These are phyloP conservation scores for Cathartes aura DNA, from an alignment of 2,113 vertebrate genomes.

Conservation along the genomic window DNA sequence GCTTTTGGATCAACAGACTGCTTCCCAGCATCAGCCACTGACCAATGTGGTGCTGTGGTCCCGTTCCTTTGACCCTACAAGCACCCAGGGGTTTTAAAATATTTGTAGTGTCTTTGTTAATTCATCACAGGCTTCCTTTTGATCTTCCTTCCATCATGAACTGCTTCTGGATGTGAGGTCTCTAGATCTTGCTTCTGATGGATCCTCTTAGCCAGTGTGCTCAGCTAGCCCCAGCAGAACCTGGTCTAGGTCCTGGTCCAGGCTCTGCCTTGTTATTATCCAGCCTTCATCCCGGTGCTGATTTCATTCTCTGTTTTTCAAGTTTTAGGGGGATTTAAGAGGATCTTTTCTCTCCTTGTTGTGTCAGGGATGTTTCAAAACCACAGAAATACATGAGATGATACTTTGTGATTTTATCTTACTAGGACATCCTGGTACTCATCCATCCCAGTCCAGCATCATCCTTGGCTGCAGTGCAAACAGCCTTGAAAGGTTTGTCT, in stretches of 20 bases:
- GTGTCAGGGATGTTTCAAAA: neutral
- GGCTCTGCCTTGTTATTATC: neutral
- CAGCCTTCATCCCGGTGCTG: neutral
- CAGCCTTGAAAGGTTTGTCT: neutral
- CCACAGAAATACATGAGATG: neutral
- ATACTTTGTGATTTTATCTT: neutral
- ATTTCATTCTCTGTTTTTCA: neutral
- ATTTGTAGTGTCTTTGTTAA: neutral
- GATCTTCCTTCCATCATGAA: neutral
- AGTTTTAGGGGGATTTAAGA: neutral
- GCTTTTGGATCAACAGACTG: neutral
- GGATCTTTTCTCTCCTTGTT: neutral
- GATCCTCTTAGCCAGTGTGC: neutral
- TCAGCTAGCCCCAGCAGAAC: neutral
- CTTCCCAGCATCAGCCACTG: neutral
- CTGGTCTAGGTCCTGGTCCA: neutral
- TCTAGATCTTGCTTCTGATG: neutral
- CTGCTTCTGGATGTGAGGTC: neutral
- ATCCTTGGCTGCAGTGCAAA: neutral
- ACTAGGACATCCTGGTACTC: neutral
- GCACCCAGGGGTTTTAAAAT: neutral
- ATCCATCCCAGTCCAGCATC: neutral
- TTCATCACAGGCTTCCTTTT: neutral
- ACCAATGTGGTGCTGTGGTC: neutral
- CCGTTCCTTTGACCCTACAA: neutral